Base-by-base conservation (phyloP, 2,113 vertebrate genomes). In the Corythornis vintsioides region DNA sequence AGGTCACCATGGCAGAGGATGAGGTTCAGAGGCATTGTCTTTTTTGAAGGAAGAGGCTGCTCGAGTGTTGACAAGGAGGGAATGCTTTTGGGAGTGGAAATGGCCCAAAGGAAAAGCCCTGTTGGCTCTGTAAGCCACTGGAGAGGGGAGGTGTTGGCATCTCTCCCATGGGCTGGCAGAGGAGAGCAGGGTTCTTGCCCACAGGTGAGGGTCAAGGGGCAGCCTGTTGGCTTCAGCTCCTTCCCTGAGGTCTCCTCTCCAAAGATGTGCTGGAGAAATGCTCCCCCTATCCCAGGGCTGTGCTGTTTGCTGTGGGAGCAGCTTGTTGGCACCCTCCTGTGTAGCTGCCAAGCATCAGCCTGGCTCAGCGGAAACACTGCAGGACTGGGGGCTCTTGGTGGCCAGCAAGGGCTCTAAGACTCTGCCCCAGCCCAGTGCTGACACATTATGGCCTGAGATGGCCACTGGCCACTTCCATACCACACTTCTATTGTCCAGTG, bases 321-420 rank as follows among this genome's bases (percentile, higher is more conserved):
- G 47, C 24, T 67, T 2, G 1, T 8, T 9, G 17, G 38, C 38
- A 60, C 25, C 18, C 5, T 17, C 21, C 15, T 3, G 2, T 0
- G 4, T 11, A 33, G 71, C 28, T 57, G 52, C 53, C 43, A 13
- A 28, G 9, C 33, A 13, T 8, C 55, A 45, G 33, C 67, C 40
- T 21, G 50, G 28, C 52, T 38, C 15, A 8, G 35, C 56, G 45
- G 52, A 22, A 42, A 26, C 33, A 0, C 76, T 25, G 66, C 7
- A 5, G 50, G 43, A 25, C 7, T 13, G 52, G 7, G 50, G 13
- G 8, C 9, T 7, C 19, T 13, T 2, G 4, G 7, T 31, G 35
- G 29, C 11, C 35, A 12, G n/a, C 19, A 8, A 19, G 8, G 40
- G 10, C 11, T 19, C 3, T 5, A 12, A 19, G 55, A 6, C 29